Evolutionary conservation across 2,113 vertebrate species (phyloP).

Genomic region (Limnothrissa miodon): DNA sequence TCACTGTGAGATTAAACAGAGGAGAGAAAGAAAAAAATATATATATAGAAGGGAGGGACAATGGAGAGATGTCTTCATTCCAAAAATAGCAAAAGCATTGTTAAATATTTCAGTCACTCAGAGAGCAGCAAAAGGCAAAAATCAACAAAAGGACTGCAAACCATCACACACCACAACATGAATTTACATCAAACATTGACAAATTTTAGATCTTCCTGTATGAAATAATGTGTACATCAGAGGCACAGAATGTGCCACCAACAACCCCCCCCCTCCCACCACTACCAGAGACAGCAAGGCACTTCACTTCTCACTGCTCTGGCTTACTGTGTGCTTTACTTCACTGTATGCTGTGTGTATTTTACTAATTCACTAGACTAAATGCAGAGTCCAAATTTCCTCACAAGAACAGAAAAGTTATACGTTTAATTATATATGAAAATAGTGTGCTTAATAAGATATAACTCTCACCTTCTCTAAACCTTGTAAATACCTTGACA

Average conservation of each 20-base stretch:
- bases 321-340: no score
- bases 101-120: constrained; percentile 71
- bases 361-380: no score
- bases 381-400: no score
- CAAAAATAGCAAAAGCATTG: constrained; percentile 63
- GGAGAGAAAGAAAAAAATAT: background rate
- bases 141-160: constrained; percentile 37
- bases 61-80: constrained; percentile 34
- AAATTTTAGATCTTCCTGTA: background rate
- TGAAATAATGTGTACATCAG: background rate
- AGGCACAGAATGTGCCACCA: background rate
- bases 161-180: constrained; percentile 38
- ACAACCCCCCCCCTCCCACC: no score
- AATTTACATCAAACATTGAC: constrained; percentile 6
- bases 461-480: no score
- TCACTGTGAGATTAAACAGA: background rate
- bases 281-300: no score
- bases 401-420: no score
- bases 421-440: no score
- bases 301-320: no score
- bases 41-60: constrained; percentile 21
- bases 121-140: constrained; percentile 43
- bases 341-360: no score
- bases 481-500: no score
- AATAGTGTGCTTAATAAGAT: no score